A percentile compares a stretch with the other conserved stretches of the same genome.
These are phyloP conservation scores for Grammomys dolichurus DNA, from an alignment of 2,113 vertebrate genomes.

Conservation along the genomic window DNA sequence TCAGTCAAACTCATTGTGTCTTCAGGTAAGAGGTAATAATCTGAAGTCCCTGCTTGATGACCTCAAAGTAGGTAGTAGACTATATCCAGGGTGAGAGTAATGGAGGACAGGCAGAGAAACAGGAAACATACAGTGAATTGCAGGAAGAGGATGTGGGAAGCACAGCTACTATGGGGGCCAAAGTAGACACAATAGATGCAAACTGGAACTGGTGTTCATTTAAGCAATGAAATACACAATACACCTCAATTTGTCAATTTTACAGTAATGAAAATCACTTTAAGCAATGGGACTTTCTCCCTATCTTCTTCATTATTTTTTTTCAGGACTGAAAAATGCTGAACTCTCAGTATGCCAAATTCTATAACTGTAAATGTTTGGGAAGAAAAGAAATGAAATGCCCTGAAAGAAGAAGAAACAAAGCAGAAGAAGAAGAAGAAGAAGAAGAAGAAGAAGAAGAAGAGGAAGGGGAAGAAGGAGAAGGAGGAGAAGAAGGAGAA, in stretches of 20 bases:
- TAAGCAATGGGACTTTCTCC: neutral
- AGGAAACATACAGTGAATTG: neutral
- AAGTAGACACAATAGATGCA: neutral
- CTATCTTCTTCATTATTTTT: constrained; percentile 24
- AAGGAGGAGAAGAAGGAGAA: accelerated
- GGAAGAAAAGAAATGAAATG: constrained; percentile 22
- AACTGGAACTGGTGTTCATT: neutral
- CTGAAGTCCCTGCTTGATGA: neutral
- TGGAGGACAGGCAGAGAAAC: neutral
- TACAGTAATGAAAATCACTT: neutral
- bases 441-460: too few species aligned
- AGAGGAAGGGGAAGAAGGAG: neutral
- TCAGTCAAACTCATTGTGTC: neutral
- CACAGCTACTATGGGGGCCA: neutral
- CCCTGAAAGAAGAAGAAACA: neutral
- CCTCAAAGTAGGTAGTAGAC: constrained; percentile 8
- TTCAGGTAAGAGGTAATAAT: neutral
- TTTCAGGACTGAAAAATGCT: constrained; percentile 45
- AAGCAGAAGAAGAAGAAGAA: neutral
- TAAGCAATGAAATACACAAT: neutral
- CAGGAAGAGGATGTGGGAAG: neutral
- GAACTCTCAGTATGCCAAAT: neutral
- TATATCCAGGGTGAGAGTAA: neutral
- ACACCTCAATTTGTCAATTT: neutral
- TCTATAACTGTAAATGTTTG: neutral